phyloP scores from a whole-genome alignment of 2,797 vertebrate species.

The Nyctalus aviator region DNA sequence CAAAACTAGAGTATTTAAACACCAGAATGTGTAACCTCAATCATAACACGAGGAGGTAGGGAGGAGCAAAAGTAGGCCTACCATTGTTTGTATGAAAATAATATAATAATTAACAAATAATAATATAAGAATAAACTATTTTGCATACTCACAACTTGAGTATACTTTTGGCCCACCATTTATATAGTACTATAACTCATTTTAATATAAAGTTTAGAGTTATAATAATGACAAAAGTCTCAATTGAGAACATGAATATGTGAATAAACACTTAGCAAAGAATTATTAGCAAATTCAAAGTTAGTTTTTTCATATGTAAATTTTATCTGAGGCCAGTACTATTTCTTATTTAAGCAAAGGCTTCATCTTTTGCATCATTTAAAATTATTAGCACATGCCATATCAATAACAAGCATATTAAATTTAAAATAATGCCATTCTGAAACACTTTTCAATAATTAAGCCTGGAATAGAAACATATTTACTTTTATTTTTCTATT shows the following conservation, averaged over 20 bases:
- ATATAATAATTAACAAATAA: not conserved
- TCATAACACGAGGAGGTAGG: not conserved
- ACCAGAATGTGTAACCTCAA: not conserved
- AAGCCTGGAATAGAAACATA: not conserved
- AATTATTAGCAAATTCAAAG: constrained; percentile 44
- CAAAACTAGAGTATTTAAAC: not conserved
- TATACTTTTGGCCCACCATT: not conserved
- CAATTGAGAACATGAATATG: not conserved
- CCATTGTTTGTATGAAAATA: not conserved
- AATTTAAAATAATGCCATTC: not conserved
- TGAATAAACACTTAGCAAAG: not conserved
- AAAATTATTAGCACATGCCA: not conserved
- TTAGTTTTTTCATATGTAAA: not conserved
- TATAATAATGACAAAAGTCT: constrained; percentile 2
- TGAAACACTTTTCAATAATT: constrained; percentile 56
- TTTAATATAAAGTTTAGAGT: constrained; percentile 2
- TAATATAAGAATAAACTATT: not conserved
- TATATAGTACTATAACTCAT: not conserved
- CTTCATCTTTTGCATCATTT: not conserved
- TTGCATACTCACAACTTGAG: not conserved
- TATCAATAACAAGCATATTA: constrained; percentile 14
- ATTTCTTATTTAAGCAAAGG: not conserved
- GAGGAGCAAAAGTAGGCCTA: not conserved
- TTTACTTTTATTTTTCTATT: not conserved
- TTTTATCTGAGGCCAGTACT: not conserved